A percentile compares a stretch with the other conserved stretches of the same genome.
These are phyloP conservation scores for Cariama cristata DNA, from an alignment of 2,113 vertebrate genomes.

Conservation along the genomic window DNA sequence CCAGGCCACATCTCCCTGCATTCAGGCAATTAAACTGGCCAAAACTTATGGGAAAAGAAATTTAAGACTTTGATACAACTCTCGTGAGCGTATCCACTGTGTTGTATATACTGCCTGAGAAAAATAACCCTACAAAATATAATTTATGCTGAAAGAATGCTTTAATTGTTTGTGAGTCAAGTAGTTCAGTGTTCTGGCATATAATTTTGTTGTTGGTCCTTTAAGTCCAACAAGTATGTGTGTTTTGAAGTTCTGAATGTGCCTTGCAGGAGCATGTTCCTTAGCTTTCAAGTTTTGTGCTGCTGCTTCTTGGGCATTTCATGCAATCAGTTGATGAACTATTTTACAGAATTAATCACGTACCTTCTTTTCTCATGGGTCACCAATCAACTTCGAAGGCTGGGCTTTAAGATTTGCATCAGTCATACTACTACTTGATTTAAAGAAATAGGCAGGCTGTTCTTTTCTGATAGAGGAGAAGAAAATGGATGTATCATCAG, in stretches of 20 bases:
- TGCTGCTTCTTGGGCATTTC: neutral
- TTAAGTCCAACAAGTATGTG: neutral
- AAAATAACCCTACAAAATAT: neutral
- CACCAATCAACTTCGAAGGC: neutral
- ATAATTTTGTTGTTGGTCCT: slow-evolving; percentile 43
- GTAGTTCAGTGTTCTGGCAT: neutral
- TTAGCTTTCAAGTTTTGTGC: slow-evolving; percentile 38
- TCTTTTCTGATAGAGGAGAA: neutral
- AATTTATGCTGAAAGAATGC: neutral
- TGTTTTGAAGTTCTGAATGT: slow-evolving; percentile 39
- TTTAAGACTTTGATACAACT: neutral
- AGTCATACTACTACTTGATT: neutral
- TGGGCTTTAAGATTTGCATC: neutral
- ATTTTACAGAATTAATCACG: slow-evolving; percentile 1
- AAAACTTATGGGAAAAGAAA: neutral
- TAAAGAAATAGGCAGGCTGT: neutral
- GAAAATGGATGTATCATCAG: neutral
- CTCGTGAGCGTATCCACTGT: neutral
- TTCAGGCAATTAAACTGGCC: neutral
- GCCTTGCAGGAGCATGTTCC: neutral
- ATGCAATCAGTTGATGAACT: neutral
- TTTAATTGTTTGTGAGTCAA: slow-evolving; percentile 57
- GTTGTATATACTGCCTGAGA: neutral
- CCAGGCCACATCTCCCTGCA: neutral
- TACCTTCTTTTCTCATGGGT: neutral